Percentiles rank a stretch among this genome's conserved stretches.
Evolutionary conservation across 2,797 vertebrate species (phyloP).

Genomic region (Melanotaenia parkinsoni): DNA sequence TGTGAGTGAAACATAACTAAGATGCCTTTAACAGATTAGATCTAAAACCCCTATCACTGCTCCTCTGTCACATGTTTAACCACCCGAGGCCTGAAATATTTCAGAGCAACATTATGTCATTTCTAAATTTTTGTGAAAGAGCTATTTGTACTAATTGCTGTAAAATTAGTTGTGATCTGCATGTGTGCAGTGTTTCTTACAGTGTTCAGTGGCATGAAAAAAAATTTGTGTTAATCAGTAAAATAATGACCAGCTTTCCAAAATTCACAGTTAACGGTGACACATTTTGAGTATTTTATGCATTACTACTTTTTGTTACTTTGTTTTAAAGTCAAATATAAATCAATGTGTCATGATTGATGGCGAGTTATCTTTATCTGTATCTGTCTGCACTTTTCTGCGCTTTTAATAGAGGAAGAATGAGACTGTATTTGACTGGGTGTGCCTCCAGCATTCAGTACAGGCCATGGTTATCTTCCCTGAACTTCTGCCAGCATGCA

Average conservation of each 20-base stretch:
- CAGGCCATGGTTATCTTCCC: neutral
- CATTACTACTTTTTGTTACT: neutral
- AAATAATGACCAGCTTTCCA: neutral
- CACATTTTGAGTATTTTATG: neutral
- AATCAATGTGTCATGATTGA: neutral
- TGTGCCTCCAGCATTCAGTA: too few relatives aligned
- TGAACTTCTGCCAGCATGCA: neutral
- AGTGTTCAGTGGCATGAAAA: too few relatives aligned
- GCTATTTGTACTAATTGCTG: neutral
- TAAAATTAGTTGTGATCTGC: neutral
- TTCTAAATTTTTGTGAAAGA: neutral
- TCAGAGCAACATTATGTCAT: constrained; percentile 1
- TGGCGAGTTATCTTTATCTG: neutral
- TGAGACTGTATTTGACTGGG: too few relatives aligned
- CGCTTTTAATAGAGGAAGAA: neutral
- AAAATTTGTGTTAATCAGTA: neutral
- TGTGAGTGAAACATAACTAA: constrained; percentile 58
- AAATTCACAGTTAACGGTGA: neutral
- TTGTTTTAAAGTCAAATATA: neutral
- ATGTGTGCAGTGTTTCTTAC: neutral
- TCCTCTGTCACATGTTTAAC: constrained; percentile 65
- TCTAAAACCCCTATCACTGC: constrained; percentile 51
- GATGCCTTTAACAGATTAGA: constrained; percentile 67
- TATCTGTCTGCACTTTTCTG: neutral
- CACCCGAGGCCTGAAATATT: constrained; percentile 11